Evolutionary conservation across 2,888 invertebrate genomes (phyloP), one percentile per base, ranked within the genome.

Genomic region (Hirtodrosophila alboralis): DNA sequence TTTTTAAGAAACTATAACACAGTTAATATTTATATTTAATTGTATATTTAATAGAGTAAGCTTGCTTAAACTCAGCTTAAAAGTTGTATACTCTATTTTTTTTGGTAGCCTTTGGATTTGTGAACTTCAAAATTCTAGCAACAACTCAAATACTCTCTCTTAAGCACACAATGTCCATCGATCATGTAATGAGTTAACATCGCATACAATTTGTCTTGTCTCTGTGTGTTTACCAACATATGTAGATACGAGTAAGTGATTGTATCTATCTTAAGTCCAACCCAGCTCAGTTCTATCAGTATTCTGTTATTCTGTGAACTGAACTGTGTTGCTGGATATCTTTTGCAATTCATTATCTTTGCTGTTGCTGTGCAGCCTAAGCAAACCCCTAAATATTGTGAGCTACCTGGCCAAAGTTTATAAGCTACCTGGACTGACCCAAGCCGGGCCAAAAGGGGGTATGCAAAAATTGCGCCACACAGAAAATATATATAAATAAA

Each of bases 281-380:
- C 12, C 6, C 18, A 30, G 36, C 21, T 27, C 26, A 3, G 40
- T 8, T n/a, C 44, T 38, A 27, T 21, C 52, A 38, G 21, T 16
- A 13, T 37, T n/a, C n/a, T n/a, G n/a, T n/a, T n/a, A n/a, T n/a
- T n/a, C n/a, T n/a, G n/a, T n/a, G n/a, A n/a, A n/a, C 26, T 53
- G 37, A 12, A 38, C 47, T 41, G 27, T 36, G 9, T 45, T 21
- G 12, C 21, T 43, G 28, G 13, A 9, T 51, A 51, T 51, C 49
- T 62, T 51, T 67, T 43, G 66, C 66, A 43, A 67, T 62, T 66
- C 66, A 54, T 66, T 67, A 61, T 61, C 62, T 31, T 3, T 41
- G 48, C 27, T 3, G 2, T 4, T 34, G n/a, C 16, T 34, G 34
- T 14, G 13, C 31, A 9, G 49, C 41, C 49, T 43, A 26, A 16